Evolutionary conservation across 2,797 vertebrate species (phyloP).

Genomic region (Notamacropus eugenii): DNA sequence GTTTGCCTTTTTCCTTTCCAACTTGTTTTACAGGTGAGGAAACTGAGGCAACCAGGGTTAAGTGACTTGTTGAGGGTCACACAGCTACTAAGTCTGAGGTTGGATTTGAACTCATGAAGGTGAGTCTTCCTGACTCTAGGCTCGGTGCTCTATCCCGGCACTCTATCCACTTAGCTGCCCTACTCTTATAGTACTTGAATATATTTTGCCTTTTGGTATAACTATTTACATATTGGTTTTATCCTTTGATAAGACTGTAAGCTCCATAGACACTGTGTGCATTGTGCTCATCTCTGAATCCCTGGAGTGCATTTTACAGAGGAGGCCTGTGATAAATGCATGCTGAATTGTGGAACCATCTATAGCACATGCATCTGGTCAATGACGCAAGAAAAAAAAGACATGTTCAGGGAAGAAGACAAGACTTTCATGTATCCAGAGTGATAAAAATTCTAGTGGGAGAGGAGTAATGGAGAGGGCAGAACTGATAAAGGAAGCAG

Average conservation of each 20-base stretch:
- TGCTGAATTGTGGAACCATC: background rate
- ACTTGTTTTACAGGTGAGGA: too few relatives aligned
- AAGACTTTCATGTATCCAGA: background rate
- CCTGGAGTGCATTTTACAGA: background rate
- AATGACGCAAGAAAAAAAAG: background rate
- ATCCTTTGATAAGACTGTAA: background rate
- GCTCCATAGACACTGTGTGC: background rate
- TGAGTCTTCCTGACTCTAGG: background rate
- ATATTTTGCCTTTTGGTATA: background rate
- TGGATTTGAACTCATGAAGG: background rate
- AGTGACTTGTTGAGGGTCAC: too few relatives aligned
- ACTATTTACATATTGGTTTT: background rate
- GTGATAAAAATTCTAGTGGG: background rate
- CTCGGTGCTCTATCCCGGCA: too few relatives aligned
- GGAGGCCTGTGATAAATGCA: background rate
- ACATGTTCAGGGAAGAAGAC: background rate
- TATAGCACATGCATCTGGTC: background rate
- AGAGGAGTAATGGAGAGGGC: background rate
- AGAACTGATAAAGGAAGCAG: background rate
- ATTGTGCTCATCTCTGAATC: background rate
- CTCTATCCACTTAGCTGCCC: background rate
- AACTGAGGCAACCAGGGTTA: too few relatives aligned
- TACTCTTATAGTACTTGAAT: background rate
- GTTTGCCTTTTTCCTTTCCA: too few relatives aligned
- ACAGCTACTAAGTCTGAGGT: background rate